Base-by-base conservation (phyloP, 2,888 invertebrate species). In the Archaeoteleia sp. region DNA sequence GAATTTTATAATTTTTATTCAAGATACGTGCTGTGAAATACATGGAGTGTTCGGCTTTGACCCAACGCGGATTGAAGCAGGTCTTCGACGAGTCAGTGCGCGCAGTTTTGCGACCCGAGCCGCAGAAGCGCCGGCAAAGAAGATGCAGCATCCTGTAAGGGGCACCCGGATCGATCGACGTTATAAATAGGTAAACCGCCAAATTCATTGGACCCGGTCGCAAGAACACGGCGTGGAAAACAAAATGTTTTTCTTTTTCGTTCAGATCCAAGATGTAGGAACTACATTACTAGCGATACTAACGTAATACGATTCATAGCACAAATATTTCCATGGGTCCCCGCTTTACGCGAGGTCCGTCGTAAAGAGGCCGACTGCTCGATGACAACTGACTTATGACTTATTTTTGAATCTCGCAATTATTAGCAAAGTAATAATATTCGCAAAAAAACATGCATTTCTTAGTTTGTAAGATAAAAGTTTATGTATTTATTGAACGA, bases 1-100 rank as follows among this genome's bases (percentile, higher is more conserved):
- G n/a, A n/a, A n/a, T n/a, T n/a, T n/a, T n/a, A n/a, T n/a, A n/a
- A n/a, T 43, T 25, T 15, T 12, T 30, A 9, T 51, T 58, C 9
- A 42, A 85, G 92, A 95, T 99, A 83, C 91, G 98, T 86, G 98
- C 98, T 74, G 96, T 97, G 57, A 97, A 97, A 89, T 99, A 99
- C 86, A 95, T 99, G 93, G 99, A 99, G 88, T 99, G 99, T 87
- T 98, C 98, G 53, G 99, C 99, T 65, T 89, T 99, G 74, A 99
- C 99, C 77, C 99, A 99, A 87, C 91, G 98, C 82, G 98, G 98
- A 70, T 90, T 99, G 57, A 97, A 97, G 87, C 87, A 96, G 95
- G 98, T 99, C 60, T 99, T 99, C 88, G 98, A 98, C 83, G 99
- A 99, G 88, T 97, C 98, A 20, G 98, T 98, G 27, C 91, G 98